phyloP scores from a whole-genome alignment of 2,113 vertebrate genomes.

The Acinonyx jubatus region DNA sequence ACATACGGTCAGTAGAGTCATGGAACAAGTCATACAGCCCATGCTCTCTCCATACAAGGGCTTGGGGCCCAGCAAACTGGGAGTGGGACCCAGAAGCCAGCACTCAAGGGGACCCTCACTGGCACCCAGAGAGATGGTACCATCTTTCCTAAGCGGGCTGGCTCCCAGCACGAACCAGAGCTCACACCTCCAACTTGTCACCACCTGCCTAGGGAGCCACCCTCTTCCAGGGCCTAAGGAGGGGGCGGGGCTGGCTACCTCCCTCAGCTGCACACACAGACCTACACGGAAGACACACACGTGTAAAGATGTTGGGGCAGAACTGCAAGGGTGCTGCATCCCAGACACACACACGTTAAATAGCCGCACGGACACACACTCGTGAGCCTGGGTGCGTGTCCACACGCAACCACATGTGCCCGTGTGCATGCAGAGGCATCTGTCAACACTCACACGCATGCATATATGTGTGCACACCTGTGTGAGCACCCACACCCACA shows the following conservation, averaged over 20 bases:
- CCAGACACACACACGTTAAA: background rate
- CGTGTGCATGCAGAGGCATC: rapidly evolving
- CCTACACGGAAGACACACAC: background rate
- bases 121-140: background rate
- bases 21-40: rapidly evolving
- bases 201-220: background rate
- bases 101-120: background rate
- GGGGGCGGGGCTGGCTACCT: background rate
- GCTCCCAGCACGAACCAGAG: rapidly evolving
- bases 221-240: background rate
- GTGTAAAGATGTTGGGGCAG: background rate
- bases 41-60: background rate
- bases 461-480: too few relatives aligned
- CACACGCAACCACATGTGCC: background rate
- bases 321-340: background rate
- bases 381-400: rapidly evolving
- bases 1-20: background rate
- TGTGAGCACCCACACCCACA: background rate
- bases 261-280: background rate
- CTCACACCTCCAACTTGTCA: background rate
- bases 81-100: background rate
- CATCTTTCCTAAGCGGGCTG: background rate
- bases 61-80: rapidly evolving
- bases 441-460: background rate
- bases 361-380: background rate